Evolutionary conservation across 2,888 invertebrate species (phyloP), one percentile per base, ranked within the genome.

Genomic region (Conops quadrifasciatus): DNA sequence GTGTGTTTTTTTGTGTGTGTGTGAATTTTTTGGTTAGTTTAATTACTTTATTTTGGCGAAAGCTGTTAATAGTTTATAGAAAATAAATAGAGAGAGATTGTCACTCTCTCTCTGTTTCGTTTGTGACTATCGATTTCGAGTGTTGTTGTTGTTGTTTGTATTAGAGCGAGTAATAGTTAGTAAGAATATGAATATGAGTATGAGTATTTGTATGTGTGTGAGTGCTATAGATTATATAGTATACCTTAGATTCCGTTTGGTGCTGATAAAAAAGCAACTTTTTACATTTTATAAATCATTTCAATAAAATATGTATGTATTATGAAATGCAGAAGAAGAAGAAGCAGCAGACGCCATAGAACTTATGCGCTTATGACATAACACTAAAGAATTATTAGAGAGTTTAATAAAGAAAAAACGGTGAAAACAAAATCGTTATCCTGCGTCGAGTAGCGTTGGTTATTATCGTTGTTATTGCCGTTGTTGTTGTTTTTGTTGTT

Each of bases 371-470:
- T 63, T 45, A 45, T 47, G 63, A n/a, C 47, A 47, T 63, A 47
- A 63, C 4, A 63, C 26, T 58, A 28, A 16, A n/a, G n/a, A 63
- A 19, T 24, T 56, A 56, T 24, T 15, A 56, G 19, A 56, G 15
- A 26, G 13, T 26, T 63, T 47, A 24, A 56, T 7, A 15, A 58
- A 26, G 11, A 28, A 16, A 26, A 58, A 58, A 5, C 13, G n/a
- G 21, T 68, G n/a, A 45, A 45, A 26, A n/a, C 47, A 45, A 45
- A 51, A 53, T 68, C 68, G 43, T 62, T 30, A 62, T 68, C 68
- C 68, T 62, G 19, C 21, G 15, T 58, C 51, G 51, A 60, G 24
- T 62, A 16, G 67, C 67, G 59, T 0, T 66, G 21, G 28, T 68
- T 36, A 49, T 68, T 49, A 49, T 49, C 60, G 24, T 43, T 21